Evolutionary conservation across 2,113 vertebrate genomes (phyloP).

Genomic region (Rynchops niger): DNA sequence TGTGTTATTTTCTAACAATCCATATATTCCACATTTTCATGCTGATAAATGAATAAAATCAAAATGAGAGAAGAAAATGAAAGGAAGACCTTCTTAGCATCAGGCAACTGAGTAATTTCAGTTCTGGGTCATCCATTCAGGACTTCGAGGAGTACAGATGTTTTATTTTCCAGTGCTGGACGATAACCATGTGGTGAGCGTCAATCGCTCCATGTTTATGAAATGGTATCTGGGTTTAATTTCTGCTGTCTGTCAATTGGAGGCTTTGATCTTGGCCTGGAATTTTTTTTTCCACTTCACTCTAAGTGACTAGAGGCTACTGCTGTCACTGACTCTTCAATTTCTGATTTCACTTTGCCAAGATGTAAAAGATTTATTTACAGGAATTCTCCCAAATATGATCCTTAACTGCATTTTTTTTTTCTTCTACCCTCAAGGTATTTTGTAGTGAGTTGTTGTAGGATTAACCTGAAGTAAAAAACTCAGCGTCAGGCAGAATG

Average conservation of each 20-base stretch:
- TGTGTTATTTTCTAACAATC: neutral
- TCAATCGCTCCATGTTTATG: conserved; percentile 69
- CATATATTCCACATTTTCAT: neutral
- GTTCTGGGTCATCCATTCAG: conserved; percentile 58
- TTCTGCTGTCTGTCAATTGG: conserved; percentile 77
- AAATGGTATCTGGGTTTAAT: conserved; percentile 79
- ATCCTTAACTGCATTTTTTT: neutral
- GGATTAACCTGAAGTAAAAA: conserved; percentile 46
- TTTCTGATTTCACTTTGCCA: conserved; percentile 65
- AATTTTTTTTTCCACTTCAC: conserved; percentile 75
- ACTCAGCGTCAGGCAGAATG: neutral
- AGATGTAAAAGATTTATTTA: conserved; percentile 74
- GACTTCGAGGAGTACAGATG: conserved; percentile 50
- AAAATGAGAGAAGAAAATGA: neutral
- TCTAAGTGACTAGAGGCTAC: conserved; percentile 79
- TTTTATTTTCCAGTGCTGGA: conserved; percentile 74
- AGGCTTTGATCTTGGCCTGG: conserved; percentile 77
- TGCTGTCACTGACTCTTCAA: conserved; percentile 68
- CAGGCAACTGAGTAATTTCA: conserved; percentile 24
- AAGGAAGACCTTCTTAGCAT: neutral
- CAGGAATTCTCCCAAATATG: conserved; percentile 48
- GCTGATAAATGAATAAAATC: neutral
- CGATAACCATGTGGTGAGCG: conserved; percentile 73
- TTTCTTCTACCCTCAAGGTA: conserved; percentile 6
- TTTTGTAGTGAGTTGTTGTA: conserved; percentile 23